Conservation (phyloP, 2,797 vertebrate species). For the Chaunax sp. region DNA sequence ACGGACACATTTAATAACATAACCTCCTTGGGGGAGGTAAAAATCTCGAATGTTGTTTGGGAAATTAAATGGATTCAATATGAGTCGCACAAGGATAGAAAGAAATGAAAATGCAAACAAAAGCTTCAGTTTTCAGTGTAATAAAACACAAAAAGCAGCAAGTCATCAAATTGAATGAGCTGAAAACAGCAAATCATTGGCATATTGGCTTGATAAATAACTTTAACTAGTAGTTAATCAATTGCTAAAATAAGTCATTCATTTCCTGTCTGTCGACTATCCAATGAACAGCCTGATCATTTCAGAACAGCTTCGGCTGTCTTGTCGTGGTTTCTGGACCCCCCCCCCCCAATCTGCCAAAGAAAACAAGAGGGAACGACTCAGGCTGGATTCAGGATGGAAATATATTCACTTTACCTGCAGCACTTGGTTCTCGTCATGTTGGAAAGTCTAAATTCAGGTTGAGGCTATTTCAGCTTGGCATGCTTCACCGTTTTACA, state of each 20-base stretch:
- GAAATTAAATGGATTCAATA: too few relatives aligned
- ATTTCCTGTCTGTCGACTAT: not conserved
- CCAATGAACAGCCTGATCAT: constrained; percentile 17
- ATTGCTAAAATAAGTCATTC: not conserved
- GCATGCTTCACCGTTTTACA: constrained; percentile 55
- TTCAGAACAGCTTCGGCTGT: not conserved
- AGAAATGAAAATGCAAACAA: too few relatives aligned
- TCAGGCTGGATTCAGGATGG: constrained; percentile 12
- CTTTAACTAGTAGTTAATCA: not conserved
- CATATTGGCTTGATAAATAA: not conserved
- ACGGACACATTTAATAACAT: too few relatives aligned
- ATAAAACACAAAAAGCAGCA: not conserved
- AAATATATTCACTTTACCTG: constrained; percentile 59
- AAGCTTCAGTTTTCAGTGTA: not conserved
- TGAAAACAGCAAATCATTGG: not conserved
- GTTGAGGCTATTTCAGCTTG: constrained; percentile 52
- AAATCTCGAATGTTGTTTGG: too few relatives aligned
- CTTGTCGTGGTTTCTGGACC: not conserved
- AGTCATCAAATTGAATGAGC: not conserved
- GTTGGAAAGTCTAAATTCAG: constrained; percentile 49
- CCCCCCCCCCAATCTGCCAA: too few relatives aligned
- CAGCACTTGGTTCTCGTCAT: constrained; percentile 44
- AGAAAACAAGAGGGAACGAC: constrained; percentile 8
- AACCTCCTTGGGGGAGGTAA: too few relatives aligned
- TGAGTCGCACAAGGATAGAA: too few relatives aligned